Evolutionary conservation across 2,888 invertebrate genomes (phyloP), one percentile per base, ranked within the genome.

Genomic region (Cephus rjabovi): DNA sequence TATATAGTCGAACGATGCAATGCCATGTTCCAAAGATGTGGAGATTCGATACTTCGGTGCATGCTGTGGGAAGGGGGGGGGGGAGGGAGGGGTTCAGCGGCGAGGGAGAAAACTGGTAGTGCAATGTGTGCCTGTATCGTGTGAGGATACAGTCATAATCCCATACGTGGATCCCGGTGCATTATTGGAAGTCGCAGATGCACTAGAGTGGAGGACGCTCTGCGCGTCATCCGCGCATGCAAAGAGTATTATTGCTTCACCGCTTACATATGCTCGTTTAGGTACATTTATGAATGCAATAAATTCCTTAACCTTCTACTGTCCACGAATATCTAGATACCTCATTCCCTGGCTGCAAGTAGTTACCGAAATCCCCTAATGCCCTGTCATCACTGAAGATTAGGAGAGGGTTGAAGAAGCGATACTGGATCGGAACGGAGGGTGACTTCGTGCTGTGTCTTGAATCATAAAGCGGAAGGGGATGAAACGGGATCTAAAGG

Each of bases 111-210:
- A 40, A 40, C 40, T 40, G 0, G 6, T 15, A 40, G 40, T 40
- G 15, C 40, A 15, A 15, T 15, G 40, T 4, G 40, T 40, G 40
- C 40, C 15, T 74, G 56, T 56, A 74, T 78, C 40, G 75, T 73
- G 79, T 70, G 78, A 75, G 76, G 79, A 81, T 78, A 75, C 73
- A 81, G 81, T 76, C 78, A 78, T 77, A 69, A 77, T 73, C 79
- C 79, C 79, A 77, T 79, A 71, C 34, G 80, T 80, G 77, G 40
- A 82, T 79, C 80, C 82, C 79, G 77, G 77, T 80, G 81, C 81
- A 79, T 82, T 83, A 82, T 83, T 83, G 77, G 80, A 80, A 80
- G 79, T 70, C 79, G 78, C 83, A 83, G 82, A 83, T 84, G 81
- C 75, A 37, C 76, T 73, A 69, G 81, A 81, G 81, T 77, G 76